phyloP scores from a whole-genome alignment of 1,140 invertebrate genomes.

The Panulirus ornatus region DNA sequence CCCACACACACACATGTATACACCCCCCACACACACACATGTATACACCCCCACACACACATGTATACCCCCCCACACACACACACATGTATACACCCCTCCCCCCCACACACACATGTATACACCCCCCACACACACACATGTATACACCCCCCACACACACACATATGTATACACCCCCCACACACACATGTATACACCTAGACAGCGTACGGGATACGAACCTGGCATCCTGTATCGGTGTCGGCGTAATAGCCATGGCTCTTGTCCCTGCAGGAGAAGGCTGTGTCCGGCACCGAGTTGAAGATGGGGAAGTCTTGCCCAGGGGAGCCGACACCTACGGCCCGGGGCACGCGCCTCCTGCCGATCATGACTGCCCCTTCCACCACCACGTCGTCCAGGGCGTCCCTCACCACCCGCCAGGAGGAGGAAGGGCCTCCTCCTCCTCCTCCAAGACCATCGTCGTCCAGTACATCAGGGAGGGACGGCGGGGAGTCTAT shows the following conservation, averaged over 20 bases:
- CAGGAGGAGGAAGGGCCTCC: not conserved
- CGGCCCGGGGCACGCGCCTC: not conserved
- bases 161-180: no score
- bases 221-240: slow-evolving; percentile 90
- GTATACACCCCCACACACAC: no score
- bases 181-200: not conserved
- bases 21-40: no score
- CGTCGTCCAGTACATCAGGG: not conserved
- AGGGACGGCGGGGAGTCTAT: not conserved
- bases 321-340: slow-evolving; percentile 82
- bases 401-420: not conserved
- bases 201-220: not conserved
- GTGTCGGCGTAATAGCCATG: slow-evolving; percentile 93
- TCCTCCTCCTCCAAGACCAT: no score
- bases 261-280: slow-evolving; percentile 87
- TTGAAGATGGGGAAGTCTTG: slow-evolving; percentile 89
- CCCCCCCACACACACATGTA: no score
- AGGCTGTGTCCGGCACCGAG: slow-evolving; percentile 86
- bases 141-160: not conserved
- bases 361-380: slow-evolving; percentile 41
- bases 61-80: no score
- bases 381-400: slow-evolving; percentile 42
- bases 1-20: no score
- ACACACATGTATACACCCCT: no score
- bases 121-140: no score